Conservation (phyloP, 2,797 vertebrate genomes). For the Chaetodon trifasciatus region DNA sequence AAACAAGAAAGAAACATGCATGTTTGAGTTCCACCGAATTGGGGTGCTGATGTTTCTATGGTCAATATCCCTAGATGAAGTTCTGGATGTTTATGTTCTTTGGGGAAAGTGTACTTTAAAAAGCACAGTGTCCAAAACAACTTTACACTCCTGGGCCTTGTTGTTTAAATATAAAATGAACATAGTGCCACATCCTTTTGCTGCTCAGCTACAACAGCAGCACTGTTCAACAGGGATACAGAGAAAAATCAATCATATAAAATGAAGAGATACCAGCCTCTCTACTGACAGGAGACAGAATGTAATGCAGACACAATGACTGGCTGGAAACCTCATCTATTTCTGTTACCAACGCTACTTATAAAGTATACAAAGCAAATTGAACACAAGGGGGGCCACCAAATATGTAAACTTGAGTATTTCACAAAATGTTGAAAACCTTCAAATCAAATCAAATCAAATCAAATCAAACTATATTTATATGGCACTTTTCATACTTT, state of each 20-base stretch:
- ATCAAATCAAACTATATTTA: no score
- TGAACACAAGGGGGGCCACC: neutral
- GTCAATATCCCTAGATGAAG: neutral
- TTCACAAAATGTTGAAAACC: neutral
- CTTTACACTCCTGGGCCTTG: conserved; percentile 22
- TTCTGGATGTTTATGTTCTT: conserved; percentile 7
- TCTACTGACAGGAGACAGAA: conserved; percentile 24
- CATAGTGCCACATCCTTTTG: conserved; percentile 6
- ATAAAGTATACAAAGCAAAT: neutral
- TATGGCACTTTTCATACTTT: no score
- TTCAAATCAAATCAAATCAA: no score
- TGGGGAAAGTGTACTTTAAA: conserved; percentile 5
- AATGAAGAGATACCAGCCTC: conserved; percentile 34
- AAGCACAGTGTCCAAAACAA: neutral
- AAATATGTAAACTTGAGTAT: neutral
- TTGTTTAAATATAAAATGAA: conserved; percentile 29
- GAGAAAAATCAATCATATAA: conserved; percentile 47
- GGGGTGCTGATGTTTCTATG: neutral
- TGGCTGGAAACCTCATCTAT: neutral
- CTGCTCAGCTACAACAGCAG: conserved; percentile 27
- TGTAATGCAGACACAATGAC: conserved; percentile 23
- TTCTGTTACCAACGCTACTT: neutral
- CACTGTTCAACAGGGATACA: conserved; percentile 20
- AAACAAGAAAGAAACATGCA: neutral
- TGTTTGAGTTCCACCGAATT: neutral